A percentile compares a stretch with the other conserved stretches of the same genome.
Evolutionary conservation across 2,113 vertebrate species (phyloP).

Genomic region (Cepphus grylle): DNA sequence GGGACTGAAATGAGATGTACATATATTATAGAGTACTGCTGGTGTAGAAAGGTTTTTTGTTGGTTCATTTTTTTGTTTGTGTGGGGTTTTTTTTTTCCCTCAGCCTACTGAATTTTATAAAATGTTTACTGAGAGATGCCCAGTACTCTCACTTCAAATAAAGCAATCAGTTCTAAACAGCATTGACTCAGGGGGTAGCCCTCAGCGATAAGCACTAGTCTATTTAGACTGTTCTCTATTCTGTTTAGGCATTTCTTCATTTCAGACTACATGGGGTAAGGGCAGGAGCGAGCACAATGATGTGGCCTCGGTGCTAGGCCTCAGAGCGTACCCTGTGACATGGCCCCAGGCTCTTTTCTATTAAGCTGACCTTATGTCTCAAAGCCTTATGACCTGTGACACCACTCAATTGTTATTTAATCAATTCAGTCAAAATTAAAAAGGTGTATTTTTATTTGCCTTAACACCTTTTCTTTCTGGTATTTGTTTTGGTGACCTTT

Average conservation of each 20-base stretch:
- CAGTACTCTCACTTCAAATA: not conserved
- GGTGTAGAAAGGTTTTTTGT: not conserved
- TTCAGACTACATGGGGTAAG: constrained; percentile 60
- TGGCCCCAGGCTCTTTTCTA: constrained; percentile 65
- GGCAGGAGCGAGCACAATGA: constrained; percentile 12
- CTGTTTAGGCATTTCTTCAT: constrained; percentile 61
- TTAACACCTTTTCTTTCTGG: constrained; percentile 64
- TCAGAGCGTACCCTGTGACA: constrained; percentile 58
- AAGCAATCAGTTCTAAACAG: constrained; percentile 10
- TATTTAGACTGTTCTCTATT: constrained; percentile 35
- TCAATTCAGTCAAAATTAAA: constrained; percentile 79
- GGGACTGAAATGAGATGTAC: not conserved
- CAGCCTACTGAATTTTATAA: not conserved
- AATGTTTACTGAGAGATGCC: not conserved
- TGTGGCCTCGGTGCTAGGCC: constrained; percentile 35
- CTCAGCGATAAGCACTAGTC: not conserved
- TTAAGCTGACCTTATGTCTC: constrained; percentile 65
- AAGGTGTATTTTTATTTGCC: constrained; percentile 77
- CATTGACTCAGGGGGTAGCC: not conserved
- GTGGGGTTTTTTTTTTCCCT: not conserved
- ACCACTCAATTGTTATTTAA: constrained; percentile 77
- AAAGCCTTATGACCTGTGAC: constrained; percentile 74
- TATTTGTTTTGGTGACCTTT: constrained; percentile 73
- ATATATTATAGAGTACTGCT: not conserved
- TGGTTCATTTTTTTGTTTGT: not conserved